These are phyloP conservation scores for Acanthurus lineatus DNA, from an alignment of 2,797 vertebrate genomes.

Conservation along the genomic window DNA sequence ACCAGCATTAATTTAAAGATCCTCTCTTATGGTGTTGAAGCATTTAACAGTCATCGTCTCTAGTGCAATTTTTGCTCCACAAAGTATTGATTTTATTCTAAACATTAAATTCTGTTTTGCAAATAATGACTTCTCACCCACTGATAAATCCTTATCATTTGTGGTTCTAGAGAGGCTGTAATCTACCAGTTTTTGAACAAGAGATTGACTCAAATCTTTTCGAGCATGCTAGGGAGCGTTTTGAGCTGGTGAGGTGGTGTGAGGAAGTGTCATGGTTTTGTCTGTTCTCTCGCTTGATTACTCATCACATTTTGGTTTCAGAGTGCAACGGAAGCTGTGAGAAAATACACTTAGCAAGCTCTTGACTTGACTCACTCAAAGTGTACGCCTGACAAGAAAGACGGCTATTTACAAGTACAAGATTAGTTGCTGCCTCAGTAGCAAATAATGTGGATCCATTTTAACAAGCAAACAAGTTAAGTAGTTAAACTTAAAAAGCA, in stretches of 20 bases:
- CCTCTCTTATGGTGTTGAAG: too few relatives aligned
- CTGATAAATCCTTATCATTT: neutral
- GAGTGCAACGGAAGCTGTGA: slow-evolving; percentile 66
- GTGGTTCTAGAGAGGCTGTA: slow-evolving; percentile 18
- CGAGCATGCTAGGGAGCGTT: neutral
- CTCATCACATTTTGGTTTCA: slow-evolving; percentile 81
- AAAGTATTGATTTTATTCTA: neutral
- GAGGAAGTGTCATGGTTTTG: slow-evolving; percentile 66
- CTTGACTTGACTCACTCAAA: slow-evolving; percentile 70
- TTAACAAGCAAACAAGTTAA: neutral
- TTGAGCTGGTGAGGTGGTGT: slow-evolving; percentile 20
- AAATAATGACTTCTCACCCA: neutral
- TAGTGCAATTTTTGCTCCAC: neutral
- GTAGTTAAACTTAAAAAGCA: neutral
- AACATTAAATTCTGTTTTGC: neutral
- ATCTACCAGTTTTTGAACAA: slow-evolving; percentile 2
- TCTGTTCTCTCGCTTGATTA: slow-evolving; percentile 66
- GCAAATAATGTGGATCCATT: too few relatives aligned
- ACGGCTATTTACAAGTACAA: slow-evolving; percentile 52
- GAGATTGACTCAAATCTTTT: slow-evolving; percentile 28
- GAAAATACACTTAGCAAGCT: slow-evolving; percentile 50
- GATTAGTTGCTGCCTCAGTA: too few relatives aligned
- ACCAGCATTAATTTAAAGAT: neutral
- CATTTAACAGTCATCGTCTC: neutral
- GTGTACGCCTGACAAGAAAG: slow-evolving; percentile 59